Conservation (phyloP, 2,113 vertebrate species). For the Ornithorhynchus anatinus region DNA sequence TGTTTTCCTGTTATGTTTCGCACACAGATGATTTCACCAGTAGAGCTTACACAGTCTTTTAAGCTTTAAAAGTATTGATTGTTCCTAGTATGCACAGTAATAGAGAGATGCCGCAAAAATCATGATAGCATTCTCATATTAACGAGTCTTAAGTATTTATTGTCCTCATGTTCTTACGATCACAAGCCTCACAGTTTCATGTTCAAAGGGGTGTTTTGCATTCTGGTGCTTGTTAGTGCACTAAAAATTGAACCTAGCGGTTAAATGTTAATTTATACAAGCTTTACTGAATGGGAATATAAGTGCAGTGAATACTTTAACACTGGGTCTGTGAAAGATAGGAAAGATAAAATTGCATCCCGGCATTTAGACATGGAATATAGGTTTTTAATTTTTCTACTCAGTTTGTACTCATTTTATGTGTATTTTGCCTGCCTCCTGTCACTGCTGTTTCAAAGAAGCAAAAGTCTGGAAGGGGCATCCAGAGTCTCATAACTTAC, state of each 20-base stretch:
- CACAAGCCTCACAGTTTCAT: not conserved
- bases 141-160: conserved; percentile 39
- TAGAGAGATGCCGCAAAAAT: conserved; percentile 12
- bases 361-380: not conserved
- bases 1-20: not conserved
- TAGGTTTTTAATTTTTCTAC: not conserved
- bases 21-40: not conserved
- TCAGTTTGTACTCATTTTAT: not conserved
- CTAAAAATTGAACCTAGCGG: conserved; percentile 31
- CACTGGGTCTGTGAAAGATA: not conserved
- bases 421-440: not conserved
- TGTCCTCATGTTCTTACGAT: conserved; percentile 5
- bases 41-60: not conserved
- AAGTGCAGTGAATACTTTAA: conserved; percentile 18
- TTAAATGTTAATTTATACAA: conserved; percentile 11
- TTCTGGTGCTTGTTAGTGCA: conserved; percentile 21
- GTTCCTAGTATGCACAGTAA: not conserved
- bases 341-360: not conserved
- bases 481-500: not conserved
- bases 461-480: not conserved
- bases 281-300: not conserved
- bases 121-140: not conserved
- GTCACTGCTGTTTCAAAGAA: not conserved
- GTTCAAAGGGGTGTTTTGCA: conserved; percentile 5
- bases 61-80: conserved; percentile 13